phyloP scores from a whole-genome alignment of 1,140 invertebrate species.

The Dryas iulia region DNA sequence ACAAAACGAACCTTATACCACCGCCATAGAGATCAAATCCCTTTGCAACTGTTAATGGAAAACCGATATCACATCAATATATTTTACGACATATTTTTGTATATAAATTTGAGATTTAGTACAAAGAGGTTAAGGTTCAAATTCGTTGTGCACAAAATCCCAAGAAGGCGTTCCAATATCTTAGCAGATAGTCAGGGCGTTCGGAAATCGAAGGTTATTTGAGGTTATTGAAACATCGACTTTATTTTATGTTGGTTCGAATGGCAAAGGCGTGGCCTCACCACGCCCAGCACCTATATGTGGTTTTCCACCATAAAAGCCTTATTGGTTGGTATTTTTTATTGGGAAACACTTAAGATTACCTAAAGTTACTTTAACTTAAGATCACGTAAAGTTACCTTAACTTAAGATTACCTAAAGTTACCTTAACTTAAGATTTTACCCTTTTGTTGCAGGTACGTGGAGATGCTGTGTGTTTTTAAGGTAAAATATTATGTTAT shows the following conservation, averaged over 20 bases:
- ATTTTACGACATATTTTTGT: constrained; percentile 45
- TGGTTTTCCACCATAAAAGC: constrained; percentile 52
- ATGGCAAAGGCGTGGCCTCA: constrained; percentile 61
- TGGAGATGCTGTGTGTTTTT: constrained; percentile 47
- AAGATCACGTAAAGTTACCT: constrained; percentile 2
- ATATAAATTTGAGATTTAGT: constrained; percentile 39
- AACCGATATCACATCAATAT: constrained; percentile 79
- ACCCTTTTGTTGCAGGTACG: constrained; percentile 61
- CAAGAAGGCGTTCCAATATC: constrained; percentile 79
- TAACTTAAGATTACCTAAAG: background rate
- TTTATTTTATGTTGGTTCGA: constrained; percentile 61
- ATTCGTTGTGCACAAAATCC: constrained; percentile 41
- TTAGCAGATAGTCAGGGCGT: constrained; percentile 78
- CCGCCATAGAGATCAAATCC: constrained; percentile 40
- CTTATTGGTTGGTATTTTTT: constrained; percentile 42
- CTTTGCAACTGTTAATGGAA: constrained; percentile 62
- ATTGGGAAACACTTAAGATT: constrained; percentile 8
- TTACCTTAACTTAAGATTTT: too few relatives aligned
- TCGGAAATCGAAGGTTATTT: constrained; percentile 73
- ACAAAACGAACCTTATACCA: constrained; percentile 33
- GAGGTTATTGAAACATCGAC: constrained; percentile 70
- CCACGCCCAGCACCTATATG: constrained; percentile 74
- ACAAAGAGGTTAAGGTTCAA: constrained; percentile 40
- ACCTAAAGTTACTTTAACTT: background rate
- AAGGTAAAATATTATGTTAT: constrained; percentile 15